Evolutionary conservation across 2,797 vertebrate genomes (phyloP), one percentile per base, ranked within the genome.

Genomic region (Epinephelus coioides): DNA sequence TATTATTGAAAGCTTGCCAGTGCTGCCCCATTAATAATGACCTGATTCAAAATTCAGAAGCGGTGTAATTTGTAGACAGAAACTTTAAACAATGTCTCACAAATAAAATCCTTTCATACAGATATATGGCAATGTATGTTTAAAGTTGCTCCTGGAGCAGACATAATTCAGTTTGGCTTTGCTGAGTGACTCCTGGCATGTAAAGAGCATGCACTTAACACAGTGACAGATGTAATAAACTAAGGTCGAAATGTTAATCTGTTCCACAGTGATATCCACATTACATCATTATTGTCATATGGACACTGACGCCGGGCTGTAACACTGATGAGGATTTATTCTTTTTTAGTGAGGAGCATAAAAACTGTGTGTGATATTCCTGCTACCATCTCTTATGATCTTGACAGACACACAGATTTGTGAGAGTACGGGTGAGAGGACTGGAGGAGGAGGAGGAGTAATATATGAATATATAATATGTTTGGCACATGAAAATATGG

Each of bases 1-100:
- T 85, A 79, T 89, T 84, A 87, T 78, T 85, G 75, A 86, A 85
- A 61, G 73, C 60, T 76, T 84, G 74, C 76, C 43, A 57, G 61
- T 53, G 68, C 47, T 68, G 55, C 66, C 51, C 64, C 74, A 78
- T 82, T 84, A 73, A 76, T 82, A 83, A 72, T 68, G n/a, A 56
- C 76, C 76, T 49, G 43, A 81, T 86, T 86, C 57, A 85, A 59
- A 75, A 66, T 65, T 60, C 65, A 46, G 25, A 73, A 50, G 50
- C n/a, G 34, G 17, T 70, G 46, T 69, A 55, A 69, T 61, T 62
- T 78, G 54, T 67, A 44, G 50, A 69, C 23, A 43, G n/a, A 63
- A 79, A 79, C 65, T 59, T 78, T 40, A 51, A 61, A 83, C 43
- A 50, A 23, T 60, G 34, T 62, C 25, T 75, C 75, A 56, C 56